A percentile compares a stretch with the other conserved stretches of the same genome.
phyloP scores from a whole-genome alignment of 2,113 vertebrate species.

The Alectura lathami region DNA sequence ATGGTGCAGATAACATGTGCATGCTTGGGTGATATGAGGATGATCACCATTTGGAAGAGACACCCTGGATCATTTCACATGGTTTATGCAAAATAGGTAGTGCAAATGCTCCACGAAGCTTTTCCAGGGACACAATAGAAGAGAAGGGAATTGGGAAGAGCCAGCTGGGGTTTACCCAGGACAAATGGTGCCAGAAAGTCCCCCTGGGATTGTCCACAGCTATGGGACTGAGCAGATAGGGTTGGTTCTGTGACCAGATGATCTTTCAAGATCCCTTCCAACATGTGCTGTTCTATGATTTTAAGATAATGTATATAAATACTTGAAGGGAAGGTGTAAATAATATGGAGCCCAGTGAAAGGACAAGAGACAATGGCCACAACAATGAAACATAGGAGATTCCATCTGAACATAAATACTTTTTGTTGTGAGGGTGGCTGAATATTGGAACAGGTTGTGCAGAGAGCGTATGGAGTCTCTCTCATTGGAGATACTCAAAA shows the following conservation, averaged over 20 bases:
- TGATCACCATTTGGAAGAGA: slow-evolving; percentile 91
- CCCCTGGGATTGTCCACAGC: no score
- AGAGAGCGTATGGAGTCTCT: not conserved
- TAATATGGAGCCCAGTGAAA: not conserved
- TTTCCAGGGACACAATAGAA: no score
- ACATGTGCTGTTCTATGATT: no score
- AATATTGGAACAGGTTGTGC: not conserved
- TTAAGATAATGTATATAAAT: not conserved
- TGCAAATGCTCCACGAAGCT: no score
- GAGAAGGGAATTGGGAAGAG: no score
- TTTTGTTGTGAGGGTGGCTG: not conserved
- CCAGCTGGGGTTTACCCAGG: no score
- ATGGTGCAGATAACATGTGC: slow-evolving; percentile 84
- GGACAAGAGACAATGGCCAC: not conserved
- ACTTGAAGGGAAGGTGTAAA: not conserved
- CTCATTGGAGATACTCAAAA: not conserved
- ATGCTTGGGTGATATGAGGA: slow-evolving; percentile 92
- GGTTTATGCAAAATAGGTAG: slow-evolving; percentile 86
- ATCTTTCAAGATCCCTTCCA: no score
- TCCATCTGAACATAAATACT: not conserved
- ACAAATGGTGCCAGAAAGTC: no score
- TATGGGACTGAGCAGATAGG: no score
- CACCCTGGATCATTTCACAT: slow-evolving; percentile 94
- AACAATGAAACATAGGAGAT: not conserved
- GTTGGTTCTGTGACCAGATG: no score